Base-by-base conservation (phyloP, 1,140 invertebrate genomes). In the Phortica variegata region DNA sequence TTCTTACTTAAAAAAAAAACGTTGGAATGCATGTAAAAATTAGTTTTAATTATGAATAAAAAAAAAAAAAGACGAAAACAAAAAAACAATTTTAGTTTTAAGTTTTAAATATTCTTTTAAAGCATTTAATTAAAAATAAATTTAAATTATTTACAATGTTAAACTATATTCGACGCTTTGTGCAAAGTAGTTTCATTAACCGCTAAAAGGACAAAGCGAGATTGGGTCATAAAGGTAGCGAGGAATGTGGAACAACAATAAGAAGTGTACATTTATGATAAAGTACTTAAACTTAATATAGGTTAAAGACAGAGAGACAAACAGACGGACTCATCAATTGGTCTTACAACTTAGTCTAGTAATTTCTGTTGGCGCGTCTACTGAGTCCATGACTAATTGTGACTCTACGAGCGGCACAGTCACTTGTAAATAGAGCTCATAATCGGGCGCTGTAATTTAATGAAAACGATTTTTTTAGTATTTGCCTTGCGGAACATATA, bases 381-480 rank as follows among this genome's bases (percentile, higher is more conserved):
- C 45, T 38, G 49, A 45, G 19, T 47, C 37, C 16, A 54, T 48
- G 13, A 43, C 29, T n/a, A 51, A 32, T 16, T 49, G 52, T 4
- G 63, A 45, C 13, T 68, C 60, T 2, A 71, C 58, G 3, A 72
- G 42, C 6, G 68, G 68, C 3, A 54, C 36, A 19, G 60, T 47
- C 7, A 71, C 54, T 39, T 71, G 68, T 40, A 71, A 52, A 16
- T 71, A 58, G 12, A 61, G 48, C 43, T 59, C 62, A 31, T 61
- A 72, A 13, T 71, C 60, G 3, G 56, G 49, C 15, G 48, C 68
- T 72, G 37, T 3, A 62, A 69, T 9, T 40, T 26, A 44, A 18
- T 18, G 32, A 44, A 31, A 44, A 31, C 20, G 32, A 20, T 44
- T 26, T 26, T 31, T 40, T n/a, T 44, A 33, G 21, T 38, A 6